These are phyloP conservation scores for Montipora capricornis DNA, from an alignment of 64 coral and sea anemone species.

Conservation along the genomic window DNA sequence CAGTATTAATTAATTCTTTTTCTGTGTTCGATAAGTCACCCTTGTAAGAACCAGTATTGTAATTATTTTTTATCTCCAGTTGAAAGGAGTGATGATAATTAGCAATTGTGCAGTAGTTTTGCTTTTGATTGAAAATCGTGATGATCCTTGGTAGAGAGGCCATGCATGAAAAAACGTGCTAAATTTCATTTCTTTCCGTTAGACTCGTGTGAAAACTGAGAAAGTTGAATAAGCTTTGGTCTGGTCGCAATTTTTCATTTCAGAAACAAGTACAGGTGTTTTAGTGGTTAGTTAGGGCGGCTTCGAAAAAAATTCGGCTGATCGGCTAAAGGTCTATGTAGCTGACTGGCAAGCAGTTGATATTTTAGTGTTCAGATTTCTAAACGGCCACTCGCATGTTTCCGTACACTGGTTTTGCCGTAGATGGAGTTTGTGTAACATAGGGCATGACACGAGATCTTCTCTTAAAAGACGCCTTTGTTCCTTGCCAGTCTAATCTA, in stretches of 20 bases:
- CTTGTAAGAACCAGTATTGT: neutral
- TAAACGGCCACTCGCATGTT: too few species aligned
- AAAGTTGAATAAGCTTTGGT: neutral
- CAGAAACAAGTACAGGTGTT: neutral
- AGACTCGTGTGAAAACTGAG: too few species aligned
- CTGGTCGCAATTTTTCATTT: neutral
- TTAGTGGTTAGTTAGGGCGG: neutral
- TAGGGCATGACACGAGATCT: too few species aligned
- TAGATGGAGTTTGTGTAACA: too few species aligned
- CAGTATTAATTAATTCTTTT: neutral
- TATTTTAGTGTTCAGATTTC: neutral
- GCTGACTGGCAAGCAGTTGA: neutral
- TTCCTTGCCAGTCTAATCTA: too few species aligned
- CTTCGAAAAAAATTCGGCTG: neutral
- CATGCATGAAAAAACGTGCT: neutral
- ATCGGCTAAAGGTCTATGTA: neutral
- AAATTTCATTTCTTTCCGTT: neutral
- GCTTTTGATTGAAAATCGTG: neutral
- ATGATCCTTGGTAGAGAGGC: neutral
- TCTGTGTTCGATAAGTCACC: neutral
- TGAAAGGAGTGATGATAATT: neutral
- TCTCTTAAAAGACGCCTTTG: too few species aligned
- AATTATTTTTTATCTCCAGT: neutral
- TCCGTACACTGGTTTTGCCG: too few species aligned
- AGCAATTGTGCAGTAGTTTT: neutral